phyloP scores from a whole-genome alignment of 2,797 vertebrate species.

The Cephalopachus bancanus region DNA sequence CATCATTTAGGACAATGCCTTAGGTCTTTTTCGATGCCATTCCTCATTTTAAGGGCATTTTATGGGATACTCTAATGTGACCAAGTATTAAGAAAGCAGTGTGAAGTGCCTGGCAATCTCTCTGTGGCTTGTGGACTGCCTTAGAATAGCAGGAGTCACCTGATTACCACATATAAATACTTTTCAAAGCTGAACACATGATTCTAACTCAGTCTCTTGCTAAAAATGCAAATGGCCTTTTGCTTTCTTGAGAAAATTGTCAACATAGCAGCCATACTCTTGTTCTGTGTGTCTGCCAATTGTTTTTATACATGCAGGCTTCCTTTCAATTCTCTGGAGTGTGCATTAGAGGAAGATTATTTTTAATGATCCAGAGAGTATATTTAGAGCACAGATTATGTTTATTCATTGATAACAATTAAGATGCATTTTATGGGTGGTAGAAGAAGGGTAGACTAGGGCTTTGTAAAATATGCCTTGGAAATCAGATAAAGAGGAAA shows the following conservation, averaged over 20 bases:
- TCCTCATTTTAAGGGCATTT: background rate
- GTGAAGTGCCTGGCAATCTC: background rate
- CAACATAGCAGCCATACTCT: background rate
- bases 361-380: constrained; percentile 46
- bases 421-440: background rate
- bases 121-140: background rate
- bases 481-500: constrained; percentile 2
- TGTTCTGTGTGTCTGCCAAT: background rate
- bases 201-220: background rate
- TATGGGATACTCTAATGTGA: background rate
- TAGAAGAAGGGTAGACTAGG: background rate
- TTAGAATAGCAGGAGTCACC: background rate
- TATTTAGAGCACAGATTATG: constrained; percentile 18
- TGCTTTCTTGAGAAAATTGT: constrained; percentile 26
- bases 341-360: background rate
- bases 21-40: background rate
- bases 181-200: background rate
- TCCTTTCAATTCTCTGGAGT: constrained; percentile 43
- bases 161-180: background rate
- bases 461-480: constrained; percentile 46
- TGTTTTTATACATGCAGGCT: background rate
- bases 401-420: constrained; percentile 35
- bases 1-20: background rate
- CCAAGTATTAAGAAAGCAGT: background rate
- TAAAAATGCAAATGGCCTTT: constrained; percentile 32